phyloP scores from a whole-genome alignment of 2,113 vertebrate species.

The Pachyramphus minor region DNA sequence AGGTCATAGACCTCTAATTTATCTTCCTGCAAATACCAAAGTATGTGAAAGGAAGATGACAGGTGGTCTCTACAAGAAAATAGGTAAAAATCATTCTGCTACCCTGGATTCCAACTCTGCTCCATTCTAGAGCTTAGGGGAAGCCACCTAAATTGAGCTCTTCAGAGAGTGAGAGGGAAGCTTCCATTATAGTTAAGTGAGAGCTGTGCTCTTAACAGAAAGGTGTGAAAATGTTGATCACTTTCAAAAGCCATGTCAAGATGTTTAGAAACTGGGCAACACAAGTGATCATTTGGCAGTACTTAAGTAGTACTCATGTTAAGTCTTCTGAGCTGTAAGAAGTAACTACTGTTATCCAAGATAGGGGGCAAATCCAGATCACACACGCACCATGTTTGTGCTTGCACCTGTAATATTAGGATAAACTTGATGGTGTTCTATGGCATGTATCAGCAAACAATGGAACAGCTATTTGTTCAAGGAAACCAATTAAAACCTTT shows the following conservation, averaged over 20 bases:
- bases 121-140: not conserved
- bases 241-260: not conserved
- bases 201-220: not conserved
- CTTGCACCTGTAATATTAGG: not conserved
- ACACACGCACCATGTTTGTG: rapidly evolving
- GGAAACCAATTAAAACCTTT: not conserved
- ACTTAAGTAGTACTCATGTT: not conserved
- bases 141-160: not conserved
- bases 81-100: not conserved
- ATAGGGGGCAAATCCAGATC: not conserved
- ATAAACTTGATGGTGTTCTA: not conserved
- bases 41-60: not conserved
- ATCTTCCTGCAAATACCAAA: not conserved
- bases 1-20: not conserved
- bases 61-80: not conserved
- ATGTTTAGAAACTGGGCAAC: not conserved
- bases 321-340: not conserved
- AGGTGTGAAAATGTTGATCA: not conserved
- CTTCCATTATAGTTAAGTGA: not conserved
- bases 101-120: not conserved
- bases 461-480: not conserved
- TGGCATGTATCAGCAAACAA: not conserved
- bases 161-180: not conserved
- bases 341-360: not conserved
- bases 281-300: not conserved